Evolutionary conservation across 2,888 invertebrate genomes (phyloP), one percentile per base, ranked within the genome.

Genomic region (Shargacucullia verbasci): DNA sequence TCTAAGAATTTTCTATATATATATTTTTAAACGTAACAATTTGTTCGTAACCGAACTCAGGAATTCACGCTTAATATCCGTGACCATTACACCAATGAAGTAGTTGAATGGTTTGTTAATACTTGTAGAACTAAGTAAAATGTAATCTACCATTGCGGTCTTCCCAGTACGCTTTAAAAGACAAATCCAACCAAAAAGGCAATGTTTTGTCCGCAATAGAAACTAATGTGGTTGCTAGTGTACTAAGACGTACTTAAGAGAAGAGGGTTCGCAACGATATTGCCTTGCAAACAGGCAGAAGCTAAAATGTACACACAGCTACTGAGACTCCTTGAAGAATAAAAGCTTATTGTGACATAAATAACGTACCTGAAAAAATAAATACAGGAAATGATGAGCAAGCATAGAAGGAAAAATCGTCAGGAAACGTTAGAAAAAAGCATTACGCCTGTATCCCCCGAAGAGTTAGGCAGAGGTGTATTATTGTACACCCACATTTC

Each of bases 151-250:
- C 13, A 47, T 56, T 47, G 34, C 12, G 9, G 34, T 43, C 13
- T 41, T 1, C 31, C 10, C n/a, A 49, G 48, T 69, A 41, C 37
- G 48, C 58, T 63, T 56, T 39, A 37, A 20, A 7, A 41, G 27
- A 64, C 37, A 63, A 52, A 70, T 52, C 37, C 37, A 48, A 29
- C 34, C 13, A 2, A 52, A 58, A 41, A 46, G 27, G 29, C 25
- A 10, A 62, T 55, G 47, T 45, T 63, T 54, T 48, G 48, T 44
- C 33, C 15, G 41, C 11, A 34, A 14, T 45, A 50, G 50, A 29
- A 63, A 50, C 35, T 27, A 49, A 62, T 49, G 34, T 31, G 31
- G 38, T 40, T 27, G 62, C 67, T 8, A n/a, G 38, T 67, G 29
- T 38, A 45, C 29, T 29, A 9, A 29, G 9, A 29, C 45, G 40